Conservation (phyloP, 2,888 invertebrate genomes). For the Crossocerus cetratus region DNA sequence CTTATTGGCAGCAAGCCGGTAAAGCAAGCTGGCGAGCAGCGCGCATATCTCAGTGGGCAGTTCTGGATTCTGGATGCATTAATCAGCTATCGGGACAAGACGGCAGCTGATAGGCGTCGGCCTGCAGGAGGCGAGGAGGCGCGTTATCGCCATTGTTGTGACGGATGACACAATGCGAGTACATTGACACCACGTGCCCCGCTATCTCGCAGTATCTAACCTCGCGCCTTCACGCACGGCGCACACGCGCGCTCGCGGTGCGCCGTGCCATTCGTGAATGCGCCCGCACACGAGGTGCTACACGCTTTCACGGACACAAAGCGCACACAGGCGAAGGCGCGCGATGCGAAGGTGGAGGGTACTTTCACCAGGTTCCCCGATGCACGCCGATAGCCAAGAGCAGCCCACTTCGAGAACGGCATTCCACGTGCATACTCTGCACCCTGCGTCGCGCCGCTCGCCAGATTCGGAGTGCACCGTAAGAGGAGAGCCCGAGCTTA, state of each 20-base stretch:
- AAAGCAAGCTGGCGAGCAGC: no score
- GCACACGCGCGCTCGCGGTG: conserved; percentile 11
- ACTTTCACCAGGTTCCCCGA: conserved; percentile 63
- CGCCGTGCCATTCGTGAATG: conserved; percentile 40
- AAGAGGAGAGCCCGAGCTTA: no score
- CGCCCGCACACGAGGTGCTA: conserved; percentile 41
- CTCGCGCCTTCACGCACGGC: conserved; percentile 30
- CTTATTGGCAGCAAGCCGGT: background rate
- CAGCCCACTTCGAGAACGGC: conserved; percentile 60
- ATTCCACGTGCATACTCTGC: conserved; percentile 55
- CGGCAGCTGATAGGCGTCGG: conserved; percentile 46
- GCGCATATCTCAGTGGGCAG: no score
- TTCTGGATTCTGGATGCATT: background rate
- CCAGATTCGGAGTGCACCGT: conserved; percentile 37
- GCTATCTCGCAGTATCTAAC: conserved; percentile 62
- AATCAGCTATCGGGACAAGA: conserved; percentile 9
- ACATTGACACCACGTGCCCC: conserved; percentile 66
- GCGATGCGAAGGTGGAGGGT: conserved; percentile 56
- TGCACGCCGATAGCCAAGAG: conserved; percentile 60
- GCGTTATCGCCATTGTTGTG: conserved; percentile 64
- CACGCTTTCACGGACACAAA: conserved; percentile 10
- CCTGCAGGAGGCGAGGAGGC: conserved; percentile 26
- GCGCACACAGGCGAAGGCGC: conserved; percentile 25
- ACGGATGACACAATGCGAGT: conserved; percentile 68
- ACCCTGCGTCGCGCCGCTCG: conserved; percentile 24